A percentile compares a stretch with the other conserved stretches of the same genome.
Conservation (phyloP, 2,888 invertebrate genomes). For the Prosapia bicincta region DNA sequence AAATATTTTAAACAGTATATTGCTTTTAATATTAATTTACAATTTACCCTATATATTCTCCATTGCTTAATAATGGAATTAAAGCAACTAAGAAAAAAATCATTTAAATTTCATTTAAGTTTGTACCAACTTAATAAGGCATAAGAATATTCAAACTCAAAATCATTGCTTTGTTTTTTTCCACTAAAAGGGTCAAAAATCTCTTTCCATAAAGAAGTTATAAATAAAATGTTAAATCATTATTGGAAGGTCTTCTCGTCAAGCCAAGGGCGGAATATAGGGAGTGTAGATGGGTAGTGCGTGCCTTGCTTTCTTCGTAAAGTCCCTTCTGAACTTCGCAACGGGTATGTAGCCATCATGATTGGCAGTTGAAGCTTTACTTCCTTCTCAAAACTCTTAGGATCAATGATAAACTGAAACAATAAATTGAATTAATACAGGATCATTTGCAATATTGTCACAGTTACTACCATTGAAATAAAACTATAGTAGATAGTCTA, state of each 20-base stretch:
- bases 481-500: no score
- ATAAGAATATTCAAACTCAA: neutral
- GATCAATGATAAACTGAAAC: slow-evolving; percentile 81
- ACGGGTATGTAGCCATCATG: slow-evolving; percentile 87
- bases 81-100: no score
- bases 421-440: no score
- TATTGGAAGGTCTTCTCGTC: slow-evolving; percentile 59
- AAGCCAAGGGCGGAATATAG: slow-evolving; percentile 87
- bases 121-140: no score
- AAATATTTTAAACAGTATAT: no score
- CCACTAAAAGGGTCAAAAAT: neutral
- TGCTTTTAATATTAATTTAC: no score
- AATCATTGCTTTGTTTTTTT: neutral
- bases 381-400: slow-evolving; percentile 88
- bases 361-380: slow-evolving; percentile 90
- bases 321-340: slow-evolving; percentile 59
- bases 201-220: neutral
- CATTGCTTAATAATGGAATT: no score
- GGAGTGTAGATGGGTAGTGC: slow-evolving; percentile 89
- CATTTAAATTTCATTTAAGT: no score
- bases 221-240: neutral
- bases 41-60: no score
- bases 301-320: slow-evolving; percentile 66
- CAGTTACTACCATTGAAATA: no score
- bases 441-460: no score